Evolutionary conservation across 1,140 invertebrate genomes (phyloP), one percentile per base, ranked within the genome.

Genomic region (Andricus grossulariae): DNA sequence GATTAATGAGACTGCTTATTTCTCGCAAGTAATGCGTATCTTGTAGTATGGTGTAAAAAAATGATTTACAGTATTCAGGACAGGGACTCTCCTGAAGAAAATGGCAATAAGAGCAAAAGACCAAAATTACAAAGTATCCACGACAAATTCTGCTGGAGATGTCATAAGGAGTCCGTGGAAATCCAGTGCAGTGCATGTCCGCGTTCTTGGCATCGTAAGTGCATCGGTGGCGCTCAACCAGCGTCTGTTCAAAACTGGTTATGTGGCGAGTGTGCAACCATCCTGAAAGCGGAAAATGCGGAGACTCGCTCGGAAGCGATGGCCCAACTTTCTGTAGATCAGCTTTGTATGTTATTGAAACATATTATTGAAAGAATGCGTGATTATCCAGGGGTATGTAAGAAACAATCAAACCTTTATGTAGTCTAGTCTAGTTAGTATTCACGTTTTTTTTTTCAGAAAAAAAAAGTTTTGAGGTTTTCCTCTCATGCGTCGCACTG

Each of bases 101-200:
- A 57, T 12, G 16, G 49, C 0, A 45, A 74, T 0, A 80, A 78
- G 39, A 76, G 18, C 39, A 82, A 80, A 51, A 74, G 79, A 15
- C 80, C 77, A 39, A 57, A 77, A 4, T 50, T 80, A 50, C 78
- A 82, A 60, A 55, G 39, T 52, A 32, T 12, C 16, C 92, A 91
- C 81, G 97, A 98, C 90, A 93, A 93, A 57, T 98, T 95, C 86
- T 99, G 97, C 88, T 99, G 97, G 97, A 91, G 95, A 60, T 99
- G 97, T 87, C 95, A 96, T 78, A 93, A 94, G 80, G 94, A 95
- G 72, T 93, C 94, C 0, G 87, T 90, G 1, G 93, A 93, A 75
- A 91, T 94, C 84, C 90, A 93, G 19, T 98, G 97, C 88, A 95
- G 94, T 78, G 94, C 95, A 39, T 99, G 97, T 90, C 95, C 96